Base-by-base conservation (phyloP, 2,888 invertebrate genomes). In the Seira musarum region DNA sequence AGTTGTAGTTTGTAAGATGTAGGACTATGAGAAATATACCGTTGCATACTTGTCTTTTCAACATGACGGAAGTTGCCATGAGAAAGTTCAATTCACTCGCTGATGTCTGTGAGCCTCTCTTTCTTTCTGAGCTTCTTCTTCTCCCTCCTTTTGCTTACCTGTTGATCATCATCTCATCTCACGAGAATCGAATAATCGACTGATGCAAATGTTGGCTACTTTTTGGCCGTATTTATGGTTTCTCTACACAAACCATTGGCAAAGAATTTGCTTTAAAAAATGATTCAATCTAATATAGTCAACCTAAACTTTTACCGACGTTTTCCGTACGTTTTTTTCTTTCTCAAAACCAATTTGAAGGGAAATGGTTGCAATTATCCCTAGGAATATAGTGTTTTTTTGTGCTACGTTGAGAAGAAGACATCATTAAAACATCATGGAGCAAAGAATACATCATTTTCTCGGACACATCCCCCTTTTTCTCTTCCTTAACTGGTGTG, bases 21-120 rank as follows among this genome's bases (percentile, higher is more conserved):
- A 75, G 81, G 81, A 75, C 76, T 81, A 71, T 81, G 76, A 81
- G 72, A 81, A 81, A 81, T 71, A 76, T 82, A 82, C 82, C 82
- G 82, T 82, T 82, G 82, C 76, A 79, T 75, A 79, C 78, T 73
- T 78, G 82, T 74, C 82, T 80, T 80, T 81, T 77, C 78, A 76
- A 83, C 83, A 81, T 83, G 83, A 83, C 83, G 83, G 83, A 83
- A 83, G 83, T 82, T 74, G 70, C 78, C 79, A 83, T 81, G 83
- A 81, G 81, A 83, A 83, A 83, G 83, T 83, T 83, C 83, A 83
- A 81, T 82, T 82, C 80, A 80, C 82, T 82, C 81, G 81, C 73
- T 81, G 80, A 80, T 74, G 71, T 60, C 70, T 75, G 63, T 69
- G 49, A 72, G 67, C 63, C 25, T 73, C 40, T 49, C 53, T 49